Evolutionary conservation across 2,113 vertebrate species (phyloP).

Genomic region (Anarrhichthys ocellatus): DNA sequence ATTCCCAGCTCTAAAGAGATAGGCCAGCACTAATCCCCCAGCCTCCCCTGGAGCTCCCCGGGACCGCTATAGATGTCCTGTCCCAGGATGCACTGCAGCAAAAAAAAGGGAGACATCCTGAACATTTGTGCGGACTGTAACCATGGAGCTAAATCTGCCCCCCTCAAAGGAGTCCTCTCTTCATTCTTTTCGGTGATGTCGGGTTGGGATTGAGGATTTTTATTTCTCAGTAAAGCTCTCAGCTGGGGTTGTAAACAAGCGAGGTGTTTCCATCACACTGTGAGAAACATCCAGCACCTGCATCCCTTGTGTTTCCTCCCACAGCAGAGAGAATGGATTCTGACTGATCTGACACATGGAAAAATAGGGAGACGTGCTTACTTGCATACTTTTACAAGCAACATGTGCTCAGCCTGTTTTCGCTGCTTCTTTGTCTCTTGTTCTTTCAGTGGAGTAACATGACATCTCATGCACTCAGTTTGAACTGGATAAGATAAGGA

Average conservation of each 20-base stretch:
- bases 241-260: conserved; percentile 39
- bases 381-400: conserved; percentile 53
- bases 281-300: conserved; percentile 22
- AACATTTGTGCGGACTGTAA: conserved; percentile 50
- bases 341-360: conserved; percentile 48
- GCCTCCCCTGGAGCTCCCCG: conserved; percentile 65
- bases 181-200: conserved; percentile 40
- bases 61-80: conserved; percentile 69
- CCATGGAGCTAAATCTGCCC: conserved; percentile 74
- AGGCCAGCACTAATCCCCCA: conserved; percentile 76
- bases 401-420: conserved; percentile 57
- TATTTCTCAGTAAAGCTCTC: conserved; percentile 37
- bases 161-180: conserved; percentile 49
- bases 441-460: conserved; percentile 35
- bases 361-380: conserved; percentile 33
- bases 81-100: conserved; percentile 71
- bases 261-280: conserved; percentile 43
- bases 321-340: conserved; percentile 43
- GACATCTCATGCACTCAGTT: conserved; percentile 43
- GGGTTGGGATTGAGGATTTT: conserved; percentile 39
- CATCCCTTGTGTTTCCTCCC: conserved; percentile 19
- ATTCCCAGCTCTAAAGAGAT: conserved; percentile 81
- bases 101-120: conserved; percentile 64
- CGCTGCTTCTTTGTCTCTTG: conserved; percentile 48
- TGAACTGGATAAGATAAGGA: conserved; percentile 55